phyloP scores from a whole-genome alignment of 1,140 invertebrate genomes.

The Dolichoris vasculosae region DNA sequence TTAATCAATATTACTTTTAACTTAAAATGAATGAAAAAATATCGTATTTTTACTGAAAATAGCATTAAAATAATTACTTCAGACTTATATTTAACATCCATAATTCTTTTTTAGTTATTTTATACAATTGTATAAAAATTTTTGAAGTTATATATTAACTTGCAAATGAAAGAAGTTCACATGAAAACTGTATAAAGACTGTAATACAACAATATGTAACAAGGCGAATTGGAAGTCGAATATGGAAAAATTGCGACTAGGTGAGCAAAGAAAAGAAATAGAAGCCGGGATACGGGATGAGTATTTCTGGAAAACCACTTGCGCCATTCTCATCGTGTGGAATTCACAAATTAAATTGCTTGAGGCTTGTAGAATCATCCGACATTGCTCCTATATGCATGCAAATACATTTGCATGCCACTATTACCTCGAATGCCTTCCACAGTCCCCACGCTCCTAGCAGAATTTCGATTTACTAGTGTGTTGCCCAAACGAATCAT shows the following conservation, averaged over 20 bases:
- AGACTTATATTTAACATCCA: background rate
- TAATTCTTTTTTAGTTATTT: background rate
- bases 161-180: no score
- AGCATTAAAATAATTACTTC: background rate
- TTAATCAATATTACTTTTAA: background rate
- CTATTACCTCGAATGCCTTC: background rate
- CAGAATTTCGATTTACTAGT: background rate
- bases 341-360: constrained; percentile 71
- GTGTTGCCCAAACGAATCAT: constrained; percentile 38
- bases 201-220: no score
- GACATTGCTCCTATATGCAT: background rate
- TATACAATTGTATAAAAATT: background rate
- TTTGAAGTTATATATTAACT: background rate
- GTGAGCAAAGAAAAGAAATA: background rate
- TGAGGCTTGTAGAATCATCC: constrained; percentile 62
- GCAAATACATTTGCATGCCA: background rate
- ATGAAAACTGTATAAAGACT: no score
- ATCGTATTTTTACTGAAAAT: background rate
- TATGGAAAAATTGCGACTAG: background rate
- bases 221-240: no score
- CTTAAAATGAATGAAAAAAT: background rate
- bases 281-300: constrained; percentile 49
- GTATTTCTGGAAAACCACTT: constrained; percentile 60
- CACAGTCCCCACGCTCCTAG: background rate
- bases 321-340: constrained; percentile 60